A percentile compares a stretch with the other conserved stretches of the same genome.
Conservation (phyloP, 2,797 vertebrate genomes). For the Perodicticus potto region DNA sequence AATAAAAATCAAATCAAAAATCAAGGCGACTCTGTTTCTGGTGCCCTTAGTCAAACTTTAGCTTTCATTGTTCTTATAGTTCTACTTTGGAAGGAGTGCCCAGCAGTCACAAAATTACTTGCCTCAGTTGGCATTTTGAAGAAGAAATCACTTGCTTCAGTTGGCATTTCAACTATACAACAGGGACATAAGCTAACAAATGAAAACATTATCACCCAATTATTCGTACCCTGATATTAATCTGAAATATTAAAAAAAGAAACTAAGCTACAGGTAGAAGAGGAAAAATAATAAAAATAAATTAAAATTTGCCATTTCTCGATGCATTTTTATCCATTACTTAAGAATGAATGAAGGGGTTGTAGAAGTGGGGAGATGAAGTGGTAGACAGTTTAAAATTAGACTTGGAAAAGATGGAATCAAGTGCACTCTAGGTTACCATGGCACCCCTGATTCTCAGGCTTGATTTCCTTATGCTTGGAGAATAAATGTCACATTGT, state of each 20-base stretch:
- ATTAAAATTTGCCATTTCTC: background rate
- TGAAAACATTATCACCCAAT: too few relatives aligned
- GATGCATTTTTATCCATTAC: background rate
- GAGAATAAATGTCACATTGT: slow-evolving; percentile 47
- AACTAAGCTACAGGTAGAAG: background rate
- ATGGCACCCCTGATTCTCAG: background rate
- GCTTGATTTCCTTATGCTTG: slow-evolving; percentile 17
- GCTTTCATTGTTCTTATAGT: background rate
- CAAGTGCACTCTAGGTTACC: background rate
- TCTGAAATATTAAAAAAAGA: too few relatives aligned
- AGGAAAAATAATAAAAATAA: background rate
- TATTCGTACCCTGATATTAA: too few relatives aligned
- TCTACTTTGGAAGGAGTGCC: background rate
- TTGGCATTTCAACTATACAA: background rate
- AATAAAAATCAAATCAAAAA: background rate
- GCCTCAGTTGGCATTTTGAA: background rate
- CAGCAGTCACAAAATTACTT: background rate
- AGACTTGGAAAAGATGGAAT: background rate
- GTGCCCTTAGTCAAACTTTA: background rate
- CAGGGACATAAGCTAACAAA: too few relatives aligned
- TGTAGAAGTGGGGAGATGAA: background rate
- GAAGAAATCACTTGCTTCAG: background rate
- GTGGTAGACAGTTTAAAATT: background rate
- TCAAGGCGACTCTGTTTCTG: background rate
- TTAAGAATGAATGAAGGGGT: background rate